These are phyloP conservation scores for Hippopotamyrus pictus DNA, from an alignment of 2,797 vertebrate genomes.

Conservation along the genomic window DNA sequence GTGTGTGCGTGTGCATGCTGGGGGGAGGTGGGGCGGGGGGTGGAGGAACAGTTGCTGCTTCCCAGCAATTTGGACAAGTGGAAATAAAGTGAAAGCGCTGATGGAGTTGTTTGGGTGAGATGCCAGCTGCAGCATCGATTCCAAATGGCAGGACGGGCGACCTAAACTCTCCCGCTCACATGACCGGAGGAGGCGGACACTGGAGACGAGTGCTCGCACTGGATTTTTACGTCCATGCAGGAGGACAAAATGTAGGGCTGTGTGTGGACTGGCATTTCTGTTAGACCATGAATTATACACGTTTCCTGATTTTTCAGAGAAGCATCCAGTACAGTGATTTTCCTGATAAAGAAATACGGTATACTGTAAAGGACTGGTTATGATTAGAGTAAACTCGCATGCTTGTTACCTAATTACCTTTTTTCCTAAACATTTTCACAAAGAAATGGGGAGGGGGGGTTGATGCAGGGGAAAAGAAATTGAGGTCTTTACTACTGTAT, in stretches of 20 bases:
- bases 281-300: neutral
- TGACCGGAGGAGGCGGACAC: neutral
- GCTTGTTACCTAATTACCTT: neutral
- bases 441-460: neutral
- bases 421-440: neutral
- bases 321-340: neutral
- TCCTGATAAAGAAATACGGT: neutral
- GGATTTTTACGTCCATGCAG: neutral
- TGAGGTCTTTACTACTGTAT: neutral
- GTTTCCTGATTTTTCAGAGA: neutral
- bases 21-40: constrained; percentile 36
- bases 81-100: constrained; percentile 50
- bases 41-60: constrained; percentile 41
- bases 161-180: constrained; percentile 27
- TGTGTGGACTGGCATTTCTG: neutral
- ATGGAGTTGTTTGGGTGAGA: constrained; percentile 49
- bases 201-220: neutral
- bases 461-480: neutral
- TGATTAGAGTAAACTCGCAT: neutral
- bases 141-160: constrained; percentile 47
- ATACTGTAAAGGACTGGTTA: neutral
- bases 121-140: constrained; percentile 52
- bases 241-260: neutral
- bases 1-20: constrained; percentile 23
- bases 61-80: constrained; percentile 47